Evolutionary conservation across 2,797 vertebrate genomes (phyloP).

Genomic region (Vireo griseus): DNA sequence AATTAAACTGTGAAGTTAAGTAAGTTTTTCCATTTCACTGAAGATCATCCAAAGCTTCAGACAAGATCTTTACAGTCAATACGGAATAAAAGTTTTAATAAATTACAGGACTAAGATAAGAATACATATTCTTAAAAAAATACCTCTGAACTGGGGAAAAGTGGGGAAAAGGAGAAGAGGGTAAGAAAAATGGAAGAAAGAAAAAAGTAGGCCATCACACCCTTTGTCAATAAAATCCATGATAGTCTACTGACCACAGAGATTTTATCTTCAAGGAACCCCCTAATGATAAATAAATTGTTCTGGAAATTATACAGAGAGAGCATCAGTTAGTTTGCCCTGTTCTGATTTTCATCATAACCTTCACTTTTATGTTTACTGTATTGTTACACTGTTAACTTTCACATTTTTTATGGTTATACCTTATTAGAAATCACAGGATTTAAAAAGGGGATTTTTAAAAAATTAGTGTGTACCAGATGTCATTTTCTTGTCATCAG

Average conservation of each 20-base stretch:
- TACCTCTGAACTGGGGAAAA: not conserved
- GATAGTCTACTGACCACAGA: not conserved
- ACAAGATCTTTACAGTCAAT: not conserved
- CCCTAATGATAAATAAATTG: not conserved
- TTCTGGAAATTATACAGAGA: not conserved
- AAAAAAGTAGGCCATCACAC: not conserved
- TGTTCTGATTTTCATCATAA: not conserved
- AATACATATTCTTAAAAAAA: not conserved
- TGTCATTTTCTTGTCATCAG: not conserved
- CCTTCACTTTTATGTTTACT: not conserved
- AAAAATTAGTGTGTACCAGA: not conserved
- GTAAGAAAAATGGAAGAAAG: not conserved
- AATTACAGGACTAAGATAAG: not conserved
- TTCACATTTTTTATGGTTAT: not conserved
- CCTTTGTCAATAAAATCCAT: not conserved
- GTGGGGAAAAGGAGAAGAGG: not conserved
- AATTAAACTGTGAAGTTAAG: not conserved
- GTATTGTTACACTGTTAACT: not conserved
- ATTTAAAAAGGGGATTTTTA: rapidly evolving
- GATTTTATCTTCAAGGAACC: not conserved
- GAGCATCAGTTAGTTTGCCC: not conserved
- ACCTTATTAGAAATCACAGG: not conserved
- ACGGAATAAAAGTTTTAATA: not conserved
- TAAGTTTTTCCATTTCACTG: not conserved
- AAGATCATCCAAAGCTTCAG: not conserved